Evolutionary conservation across 2,888 invertebrate species (phyloP), one percentile per base, ranked within the genome.

Genomic region (Ormyrus rosae): DNA sequence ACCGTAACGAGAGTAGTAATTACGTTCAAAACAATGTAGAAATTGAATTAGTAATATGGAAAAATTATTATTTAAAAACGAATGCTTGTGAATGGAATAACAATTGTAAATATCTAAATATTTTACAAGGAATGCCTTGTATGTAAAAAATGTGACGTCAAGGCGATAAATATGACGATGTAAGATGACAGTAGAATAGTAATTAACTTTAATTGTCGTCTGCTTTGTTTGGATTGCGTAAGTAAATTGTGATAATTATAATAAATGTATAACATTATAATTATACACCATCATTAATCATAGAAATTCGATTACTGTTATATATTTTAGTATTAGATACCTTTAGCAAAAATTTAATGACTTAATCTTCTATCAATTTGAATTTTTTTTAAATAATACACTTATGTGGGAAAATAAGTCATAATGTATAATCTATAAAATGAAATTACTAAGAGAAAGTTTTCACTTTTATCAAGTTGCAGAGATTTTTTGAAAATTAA

Each of bases 161-260:
- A 34, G 34, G 34, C 34, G 34, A 34, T 34, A 34, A 34, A 34
- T 34, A 34, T 34, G 34, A 34, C 34, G 34, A 4, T 34, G 34
- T 4, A 34, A 3, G 34, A 34, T 34, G 34, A 13, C 46, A 7
- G 55, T n/a, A 46, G 69, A 56, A 69, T 69, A 69, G 46, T 69
- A 69, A 69, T 69, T 10, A 48, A 6, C 69, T 0, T 13, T 48
- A 69, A 69, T 69, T 58, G 56, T 58, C 58, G 51, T 10, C 0
- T 6, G 56, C 69, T 69, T 58, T 58, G 69, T 69, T 69, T 58
- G 58, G 58, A 46, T 55, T 69, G 56, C 55, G 46, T 58, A 69
- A 69, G 69, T 55, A 48, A 48, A 69, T 13, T 13, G 46, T 46
- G 48, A 69, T 69, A n/a, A 69, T 56, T 69, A 56, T 56, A 69